These are phyloP conservation scores for Acanthosoma haemorrhoidale DNA, from an alignment of 2,888 invertebrate species.

Conservation along the genomic window DNA sequence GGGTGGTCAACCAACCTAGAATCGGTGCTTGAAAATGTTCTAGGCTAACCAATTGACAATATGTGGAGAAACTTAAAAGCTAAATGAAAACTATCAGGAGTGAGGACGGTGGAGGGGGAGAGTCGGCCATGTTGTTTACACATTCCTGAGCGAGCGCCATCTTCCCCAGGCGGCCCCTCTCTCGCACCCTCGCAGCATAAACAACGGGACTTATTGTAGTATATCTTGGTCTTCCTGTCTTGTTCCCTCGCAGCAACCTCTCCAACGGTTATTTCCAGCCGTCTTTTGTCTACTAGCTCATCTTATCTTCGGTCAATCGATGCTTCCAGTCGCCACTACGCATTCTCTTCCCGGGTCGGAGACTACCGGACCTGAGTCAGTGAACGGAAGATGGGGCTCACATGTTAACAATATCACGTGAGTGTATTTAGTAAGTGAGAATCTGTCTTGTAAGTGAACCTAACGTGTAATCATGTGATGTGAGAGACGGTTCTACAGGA, in stretches of 20 bases:
- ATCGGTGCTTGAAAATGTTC: too few species aligned
- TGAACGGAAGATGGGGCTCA: too few species aligned
- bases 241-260: neutral
- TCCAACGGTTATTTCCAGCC: neutral
- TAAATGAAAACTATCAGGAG: constrained; percentile 1
- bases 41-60: too few species aligned
- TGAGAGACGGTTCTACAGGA: neutral
- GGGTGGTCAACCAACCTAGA: too few species aligned
- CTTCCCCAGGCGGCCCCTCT: neutral
- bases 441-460: neutral
- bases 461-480: neutral
- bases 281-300: neutral
- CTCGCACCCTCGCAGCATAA: constrained; percentile 13
- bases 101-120: neutral
- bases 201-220: constrained; percentile 34
- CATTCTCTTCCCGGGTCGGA: neutral
- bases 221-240: constrained; percentile 15
- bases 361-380: neutral
- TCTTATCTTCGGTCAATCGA: neutral
- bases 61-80: neutral
- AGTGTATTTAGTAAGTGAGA: too few species aligned
- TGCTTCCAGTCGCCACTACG: neutral
- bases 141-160: constrained; percentile 25
- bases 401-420: neutral
- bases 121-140: constrained; percentile 30